A percentile compares a stretch with the other conserved stretches of the same genome.
Evolutionary conservation across 1,140 invertebrate species (phyloP).

Genomic region (Drosophila saltans): DNA sequence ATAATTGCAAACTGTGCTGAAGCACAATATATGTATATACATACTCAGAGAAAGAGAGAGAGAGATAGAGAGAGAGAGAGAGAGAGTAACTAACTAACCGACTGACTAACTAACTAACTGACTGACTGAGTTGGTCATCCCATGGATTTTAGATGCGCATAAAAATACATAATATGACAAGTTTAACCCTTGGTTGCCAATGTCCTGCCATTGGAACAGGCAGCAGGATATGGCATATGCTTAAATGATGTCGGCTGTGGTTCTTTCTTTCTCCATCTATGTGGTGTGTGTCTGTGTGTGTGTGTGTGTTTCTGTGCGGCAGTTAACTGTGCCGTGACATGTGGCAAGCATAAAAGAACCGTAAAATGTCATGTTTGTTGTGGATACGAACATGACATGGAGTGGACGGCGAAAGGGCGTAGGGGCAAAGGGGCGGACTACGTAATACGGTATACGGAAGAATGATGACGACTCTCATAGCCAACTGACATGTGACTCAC

Average conservation of each 20-base stretch:
- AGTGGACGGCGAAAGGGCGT: conserved; percentile 50
- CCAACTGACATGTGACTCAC: conserved; percentile 54
- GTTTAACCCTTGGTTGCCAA: conserved; percentile 51
- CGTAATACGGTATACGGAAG: conserved; percentile 11
- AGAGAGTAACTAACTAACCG: background rate
- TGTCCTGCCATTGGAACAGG: background rate
- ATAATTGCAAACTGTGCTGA: conserved; percentile 57
- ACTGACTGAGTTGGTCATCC: conserved; percentile 17
- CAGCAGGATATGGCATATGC: conserved; percentile 13
- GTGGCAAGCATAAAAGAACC: conserved; percentile 81
- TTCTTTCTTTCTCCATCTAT: background rate
- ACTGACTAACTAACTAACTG: background rate
- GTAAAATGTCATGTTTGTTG: conserved; percentile 80
- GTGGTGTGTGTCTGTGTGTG: conserved; percentile 14
- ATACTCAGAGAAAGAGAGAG: no score
- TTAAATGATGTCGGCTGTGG: background rate
- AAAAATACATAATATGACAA: conserved; percentile 55
- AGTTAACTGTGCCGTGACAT: conserved; percentile 79
- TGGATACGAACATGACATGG: conserved; percentile 73
- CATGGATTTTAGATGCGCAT: conserved; percentile 51
- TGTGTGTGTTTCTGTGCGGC: conserved; percentile 50
- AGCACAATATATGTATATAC: conserved; percentile 27
- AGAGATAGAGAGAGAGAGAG: no score
- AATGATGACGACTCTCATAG: conserved; percentile 47
- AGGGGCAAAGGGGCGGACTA: background rate